These are phyloP conservation scores for Meiosimyza platycephala DNA, from an alignment of 2,888 invertebrate genomes.

Conservation along the genomic window DNA sequence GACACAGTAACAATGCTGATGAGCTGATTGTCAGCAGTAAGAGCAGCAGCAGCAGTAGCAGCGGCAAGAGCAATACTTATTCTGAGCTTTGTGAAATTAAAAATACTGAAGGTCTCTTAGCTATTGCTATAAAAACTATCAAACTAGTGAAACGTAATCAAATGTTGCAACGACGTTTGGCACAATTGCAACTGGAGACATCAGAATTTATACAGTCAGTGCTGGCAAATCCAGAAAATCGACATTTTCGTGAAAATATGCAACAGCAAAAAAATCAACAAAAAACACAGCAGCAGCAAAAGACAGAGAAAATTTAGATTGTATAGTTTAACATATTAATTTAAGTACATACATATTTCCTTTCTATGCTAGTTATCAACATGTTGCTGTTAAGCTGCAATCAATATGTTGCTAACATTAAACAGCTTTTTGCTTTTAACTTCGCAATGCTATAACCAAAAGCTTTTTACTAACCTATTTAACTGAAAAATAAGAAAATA, in stretches of 20 bases:
- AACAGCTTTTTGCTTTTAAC: background rate
- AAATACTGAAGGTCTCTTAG: slow-evolving; percentile 69
- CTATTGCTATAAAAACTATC: slow-evolving; percentile 74
- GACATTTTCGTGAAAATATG: slow-evolving; percentile 58
- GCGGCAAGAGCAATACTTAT: slow-evolving; percentile 44
- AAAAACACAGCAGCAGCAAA: background rate
- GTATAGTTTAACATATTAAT: too few relatives aligned
- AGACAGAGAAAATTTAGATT: background rate
- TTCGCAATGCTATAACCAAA: background rate
- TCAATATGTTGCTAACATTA: background rate
- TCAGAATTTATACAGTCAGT: slow-evolving; percentile 73
- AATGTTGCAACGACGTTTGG: slow-evolving; percentile 72
- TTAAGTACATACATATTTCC: too few relatives aligned
- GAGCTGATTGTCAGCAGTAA: background rate
- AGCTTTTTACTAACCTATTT: background rate
- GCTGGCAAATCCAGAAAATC: slow-evolving; percentile 69
- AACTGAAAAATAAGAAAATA: too few relatives aligned
- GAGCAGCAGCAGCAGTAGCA: slow-evolving; percentile 38
- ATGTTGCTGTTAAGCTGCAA: background rate
- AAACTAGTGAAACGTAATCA: slow-evolving; percentile 74
- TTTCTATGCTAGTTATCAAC: background rate
- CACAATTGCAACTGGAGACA: slow-evolving; percentile 73
- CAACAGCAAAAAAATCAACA: slow-evolving; percentile 38
- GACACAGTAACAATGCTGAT: background rate
- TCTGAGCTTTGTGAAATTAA: slow-evolving; percentile 43